Evolutionary conservation across 2,797 vertebrate genomes (phyloP), one percentile per base, ranked within the genome.

Genomic region (Aeoliscus strigatus): DNA sequence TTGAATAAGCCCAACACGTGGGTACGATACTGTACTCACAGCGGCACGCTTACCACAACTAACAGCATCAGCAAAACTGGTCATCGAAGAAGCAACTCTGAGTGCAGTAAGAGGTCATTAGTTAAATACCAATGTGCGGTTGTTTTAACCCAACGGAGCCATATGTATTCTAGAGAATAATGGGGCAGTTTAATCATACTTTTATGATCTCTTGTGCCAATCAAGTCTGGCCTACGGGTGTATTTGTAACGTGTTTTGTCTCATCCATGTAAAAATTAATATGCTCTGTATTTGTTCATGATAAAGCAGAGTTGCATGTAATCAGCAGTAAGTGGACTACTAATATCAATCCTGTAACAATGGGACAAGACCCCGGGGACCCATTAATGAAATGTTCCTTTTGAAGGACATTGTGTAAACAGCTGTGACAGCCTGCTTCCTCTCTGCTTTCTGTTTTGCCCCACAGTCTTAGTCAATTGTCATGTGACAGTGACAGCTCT

Each of bases 1-100:
- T 62, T 70, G 70, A 77, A 80, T 82, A 70, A 77, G 79, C 66
- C 50, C 43, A 75, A 73, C 80, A 77, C 80, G 71, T 70, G 75
- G 72, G 74, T 73, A 62, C 51, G 64, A 74, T 71, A 74, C 70
- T 66, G 74, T 48, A 49, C 55, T 63, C 75, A 63, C 47, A 60
- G 42, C 15, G 76, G 69, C 64, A 71, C 70, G 44, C 70, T 79
- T 77, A 77, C 78, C 74, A 29, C 67, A 70, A 61, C 55, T 59
- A 48, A 45, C 73, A 49, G 27, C 39, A 73, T 83, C 75, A 82
- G 79, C 80, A 75, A 70, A 82, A 73, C 9, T 33, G 55, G 52
- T 37, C 9, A 6, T 9, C 50, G 28, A 68, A 59, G 56, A 70
- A 79, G 66, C 50, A 60, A 16, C 59, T 61, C 14, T 24, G 41